Percentiles rank a stretch among this genome's conserved stretches.
Evolutionary conservation across 30 jellyfish, hydroid and myxozoan species (phyloP).

Genomic region (Turritopsis rubra): DNA sequence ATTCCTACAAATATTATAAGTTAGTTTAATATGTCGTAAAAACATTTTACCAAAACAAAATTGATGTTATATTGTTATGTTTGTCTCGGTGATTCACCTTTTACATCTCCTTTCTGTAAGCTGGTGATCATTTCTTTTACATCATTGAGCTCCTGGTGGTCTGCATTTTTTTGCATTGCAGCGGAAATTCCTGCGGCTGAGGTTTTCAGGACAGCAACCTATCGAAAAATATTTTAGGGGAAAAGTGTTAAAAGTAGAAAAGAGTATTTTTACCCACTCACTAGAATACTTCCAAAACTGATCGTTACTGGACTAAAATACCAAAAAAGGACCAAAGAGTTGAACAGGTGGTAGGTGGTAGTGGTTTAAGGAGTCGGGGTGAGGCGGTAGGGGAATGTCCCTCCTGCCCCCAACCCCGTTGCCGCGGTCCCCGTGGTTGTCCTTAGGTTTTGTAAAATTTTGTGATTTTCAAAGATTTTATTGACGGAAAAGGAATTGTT

Average conservation of each 20-base stretch:
- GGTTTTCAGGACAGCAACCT: conserved; percentile 62
- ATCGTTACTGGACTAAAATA: no score
- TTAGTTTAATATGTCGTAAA: not conserved
- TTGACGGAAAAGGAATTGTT: no score
- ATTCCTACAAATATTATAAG: conserved; percentile 24
- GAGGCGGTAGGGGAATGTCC: no score
- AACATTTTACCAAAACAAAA: not conserved
- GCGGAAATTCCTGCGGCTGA: conserved; percentile 67
- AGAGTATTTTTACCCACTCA: not conserved
- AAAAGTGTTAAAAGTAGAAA: not conserved
- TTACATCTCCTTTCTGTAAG: not conserved
- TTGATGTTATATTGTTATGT: no score
- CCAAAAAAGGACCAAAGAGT: no score
- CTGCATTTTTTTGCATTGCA: conserved; percentile 55
- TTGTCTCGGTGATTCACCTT: not conserved
- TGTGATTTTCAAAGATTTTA: no score
- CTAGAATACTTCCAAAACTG: no score
- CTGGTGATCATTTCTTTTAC: not conserved
- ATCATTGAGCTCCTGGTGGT: conserved; percentile 25
- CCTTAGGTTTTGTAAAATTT: no score
- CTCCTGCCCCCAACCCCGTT: no score
- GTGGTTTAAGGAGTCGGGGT: no score
- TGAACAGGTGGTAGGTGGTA: no score
- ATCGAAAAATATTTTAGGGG: not conserved
- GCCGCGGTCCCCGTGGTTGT: no score